A percentile compares a stretch with the other conserved stretches of the same genome.
These are phyloP conservation scores for Oncorhynchus keta DNA, from an alignment of 2,113 vertebrate genomes.

Conservation along the genomic window DNA sequence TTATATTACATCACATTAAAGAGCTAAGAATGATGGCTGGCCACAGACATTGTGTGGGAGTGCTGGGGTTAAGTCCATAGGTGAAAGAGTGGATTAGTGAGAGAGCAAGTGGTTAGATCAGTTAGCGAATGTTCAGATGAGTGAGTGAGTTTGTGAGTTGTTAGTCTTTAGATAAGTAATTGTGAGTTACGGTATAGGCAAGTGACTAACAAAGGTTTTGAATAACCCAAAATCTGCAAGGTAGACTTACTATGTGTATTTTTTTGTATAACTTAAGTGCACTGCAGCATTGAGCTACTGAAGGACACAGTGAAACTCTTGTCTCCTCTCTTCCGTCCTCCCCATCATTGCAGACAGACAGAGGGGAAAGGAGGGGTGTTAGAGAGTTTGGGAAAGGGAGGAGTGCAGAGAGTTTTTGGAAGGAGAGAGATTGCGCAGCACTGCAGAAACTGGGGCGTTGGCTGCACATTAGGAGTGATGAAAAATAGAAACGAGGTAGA, in stretches of 20 bases:
- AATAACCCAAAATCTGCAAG: too few species aligned
- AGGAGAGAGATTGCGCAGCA: slow-evolving; percentile 63
- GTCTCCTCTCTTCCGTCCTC: slow-evolving; percentile 27
- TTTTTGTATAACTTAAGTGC: slow-evolving; percentile 16
- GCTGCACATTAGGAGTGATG: slow-evolving; percentile 45
- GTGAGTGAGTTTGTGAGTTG: too few species aligned
- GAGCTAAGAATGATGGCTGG: slow-evolving; percentile 7
- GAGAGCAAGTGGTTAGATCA: neutral
- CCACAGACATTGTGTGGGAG: neutral
- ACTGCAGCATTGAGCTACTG: slow-evolving; percentile 38
- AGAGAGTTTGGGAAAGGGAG: slow-evolving; percentile 21
- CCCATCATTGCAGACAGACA: slow-evolving; percentile 63
- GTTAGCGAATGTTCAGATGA: neutral
- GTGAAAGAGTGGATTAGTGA: neutral
- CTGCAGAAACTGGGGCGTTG: slow-evolving; percentile 79
- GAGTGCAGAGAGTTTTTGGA: slow-evolving; percentile 26
- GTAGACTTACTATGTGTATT: too few species aligned
- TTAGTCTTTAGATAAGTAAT: too few species aligned
- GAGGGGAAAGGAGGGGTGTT: slow-evolving; percentile 37
- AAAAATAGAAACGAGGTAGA: slow-evolving; percentile 26
- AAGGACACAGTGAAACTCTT: slow-evolving; percentile 19
- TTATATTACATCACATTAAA: slow-evolving; percentile 20
- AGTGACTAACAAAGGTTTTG: too few species aligned
- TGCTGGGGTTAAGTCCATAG: too few species aligned
- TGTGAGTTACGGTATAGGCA: too few species aligned